phyloP scores from a whole-genome alignment of 2,888 invertebrate genomes.

The Rhamphomyia laevipes region DNA sequence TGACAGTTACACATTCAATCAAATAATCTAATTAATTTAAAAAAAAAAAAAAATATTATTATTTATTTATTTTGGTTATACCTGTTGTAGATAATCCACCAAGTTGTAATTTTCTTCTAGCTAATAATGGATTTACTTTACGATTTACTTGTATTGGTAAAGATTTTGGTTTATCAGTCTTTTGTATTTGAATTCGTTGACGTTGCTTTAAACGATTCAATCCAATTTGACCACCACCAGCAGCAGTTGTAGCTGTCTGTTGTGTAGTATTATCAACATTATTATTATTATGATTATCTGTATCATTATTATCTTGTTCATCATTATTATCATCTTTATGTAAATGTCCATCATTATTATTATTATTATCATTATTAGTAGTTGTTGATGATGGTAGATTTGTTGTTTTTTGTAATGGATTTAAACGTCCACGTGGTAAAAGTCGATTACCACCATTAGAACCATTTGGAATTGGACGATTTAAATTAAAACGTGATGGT shows the following conservation, averaged over 20 bases:
- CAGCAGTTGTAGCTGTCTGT: slow-evolving; percentile 17
- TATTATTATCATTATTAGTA: slow-evolving; percentile 6
- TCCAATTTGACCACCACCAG: slow-evolving; percentile 17
- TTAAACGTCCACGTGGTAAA: slow-evolving; percentile 28
- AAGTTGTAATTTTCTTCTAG: slow-evolving; percentile 31
- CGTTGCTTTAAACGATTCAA: slow-evolving; percentile 34
- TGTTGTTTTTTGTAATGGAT: slow-evolving; percentile 16
- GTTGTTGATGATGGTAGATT: slow-evolving; percentile 24
- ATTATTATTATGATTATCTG: slow-evolving; percentile 24
- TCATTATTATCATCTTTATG: slow-evolving; percentile 23
- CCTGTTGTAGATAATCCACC: slow-evolving; percentile 33
- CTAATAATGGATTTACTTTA: slow-evolving; percentile 34
- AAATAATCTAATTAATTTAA: neutral
- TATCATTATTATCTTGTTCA: slow-evolving; percentile 28
- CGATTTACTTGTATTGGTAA: slow-evolving; percentile 22
- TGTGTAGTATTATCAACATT: slow-evolving; percentile 14
- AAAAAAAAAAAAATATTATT: slow-evolving; percentile 12
- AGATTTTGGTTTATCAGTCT: slow-evolving; percentile 29
- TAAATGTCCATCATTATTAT: neutral
- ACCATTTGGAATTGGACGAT: slow-evolving; percentile 24
- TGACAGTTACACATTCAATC: no score
- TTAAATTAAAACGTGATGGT: slow-evolving; percentile 32
- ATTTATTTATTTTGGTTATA: slow-evolving; percentile 16
- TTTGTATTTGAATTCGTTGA: slow-evolving; percentile 32
- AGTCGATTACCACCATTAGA: slow-evolving; percentile 24